Base-by-base conservation (phyloP, 2,888 invertebrate species). In the Epinotia nisella region DNA sequence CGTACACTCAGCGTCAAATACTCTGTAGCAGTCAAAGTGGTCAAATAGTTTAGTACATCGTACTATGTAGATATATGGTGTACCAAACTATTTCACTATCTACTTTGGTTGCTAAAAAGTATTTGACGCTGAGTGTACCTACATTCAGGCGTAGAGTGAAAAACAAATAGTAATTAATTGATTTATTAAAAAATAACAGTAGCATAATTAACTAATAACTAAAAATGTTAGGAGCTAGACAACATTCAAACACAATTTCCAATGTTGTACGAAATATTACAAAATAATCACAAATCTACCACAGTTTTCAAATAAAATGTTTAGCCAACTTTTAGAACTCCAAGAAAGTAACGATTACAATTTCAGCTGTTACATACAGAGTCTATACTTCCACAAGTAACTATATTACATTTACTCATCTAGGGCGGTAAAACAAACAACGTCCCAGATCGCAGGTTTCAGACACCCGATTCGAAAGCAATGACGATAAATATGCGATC, bases 101-200 rank as follows among this genome's bases (percentile, higher is more conserved):
- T n/a, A n/a, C n/a, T n/a, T n/a, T n/a, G n/a, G n/a, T n/a, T n/a
- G n/a, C n/a, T n/a, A n/a, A n/a, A n/a, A n/a, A n/a, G n/a, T n/a
- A 24, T 24, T 24, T 24, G 1, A 2, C 21, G 21, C 21, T n/a
- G n/a, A 24, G 21, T 24, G 1, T 29, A 29, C 5, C 0, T 29
- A 19, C 9, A 11, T 56, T 11, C 13, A 24, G 56, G 17, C 9
- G 5, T 10, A 53, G 13, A n/a, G 39, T 29, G 2, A 72, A 72
- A 75, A 64, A 41, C 15, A 61, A 67, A 73, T 81, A 81, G 80
- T 83, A 78, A 79, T 86, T 87, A 85, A 49, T 83, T 85, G 80
- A 86, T 89, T 90, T 89, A 89, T 87, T 90, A 76, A 85, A 84
- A 80, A 83, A 82, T 85, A 90, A 88, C 88, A 83, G 76, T 68